A percentile compares a stretch with the other conserved stretches of the same genome.
phyloP scores from a whole-genome alignment of 2,888 invertebrate genomes.

The Nomada fucata region DNA sequence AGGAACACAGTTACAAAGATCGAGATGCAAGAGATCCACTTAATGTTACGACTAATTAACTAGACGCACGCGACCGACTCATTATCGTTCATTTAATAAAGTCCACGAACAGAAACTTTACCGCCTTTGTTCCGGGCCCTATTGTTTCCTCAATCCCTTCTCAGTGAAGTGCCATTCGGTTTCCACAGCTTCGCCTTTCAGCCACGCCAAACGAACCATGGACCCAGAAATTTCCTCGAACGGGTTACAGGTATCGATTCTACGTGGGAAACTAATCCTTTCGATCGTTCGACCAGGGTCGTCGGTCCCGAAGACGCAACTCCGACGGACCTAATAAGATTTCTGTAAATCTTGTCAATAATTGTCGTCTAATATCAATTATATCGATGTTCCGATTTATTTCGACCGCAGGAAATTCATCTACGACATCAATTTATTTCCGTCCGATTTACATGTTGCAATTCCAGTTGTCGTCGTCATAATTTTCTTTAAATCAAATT shows the following conservation, averaged over 20 bases:
- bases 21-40: conserved; percentile 18
- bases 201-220: not conserved
- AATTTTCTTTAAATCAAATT: no score
- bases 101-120: conserved; percentile 48
- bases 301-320: not conserved
- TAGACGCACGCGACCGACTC: conserved; percentile 38
- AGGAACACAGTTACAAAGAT: not conserved
- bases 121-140: conserved; percentile 45
- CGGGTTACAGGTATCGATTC: not conserved
- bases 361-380: not conserved
- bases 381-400: not conserved
- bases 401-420: not conserved
- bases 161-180: conserved; percentile 36
- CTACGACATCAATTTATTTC: no score
- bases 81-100: conserved; percentile 56
- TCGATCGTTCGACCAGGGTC: not conserved
- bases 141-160: conserved; percentile 34
- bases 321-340: not conserved
- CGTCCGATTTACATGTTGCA: no score
- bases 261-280: not conserved
- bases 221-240: conserved; percentile 4
- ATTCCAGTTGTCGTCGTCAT: no score
- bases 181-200: not conserved
- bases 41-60: conserved; percentile 53
- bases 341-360: not conserved